Evolutionary conservation across 2,888 invertebrate genomes (phyloP).

Genomic region (Stomorhina lunata): DNA sequence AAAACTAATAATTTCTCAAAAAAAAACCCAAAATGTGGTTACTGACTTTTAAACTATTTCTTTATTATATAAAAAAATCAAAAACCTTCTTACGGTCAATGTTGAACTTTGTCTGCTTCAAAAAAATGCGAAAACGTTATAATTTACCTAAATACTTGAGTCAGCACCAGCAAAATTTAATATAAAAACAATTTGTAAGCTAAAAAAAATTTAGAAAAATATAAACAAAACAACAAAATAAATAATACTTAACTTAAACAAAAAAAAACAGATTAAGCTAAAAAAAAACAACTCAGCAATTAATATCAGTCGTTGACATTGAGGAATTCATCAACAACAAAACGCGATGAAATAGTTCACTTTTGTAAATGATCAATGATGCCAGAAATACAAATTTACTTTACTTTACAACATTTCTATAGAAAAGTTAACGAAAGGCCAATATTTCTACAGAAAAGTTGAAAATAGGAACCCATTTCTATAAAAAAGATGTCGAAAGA

Average conservation of each 20-base stretch:
- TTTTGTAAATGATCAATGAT: conserved; percentile 11
- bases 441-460: no score
- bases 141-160: conserved; percentile 36
- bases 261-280: conserved; percentile 27
- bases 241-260: conserved; percentile 23
- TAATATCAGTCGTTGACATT: conserved; percentile 62
- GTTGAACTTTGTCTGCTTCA: conserved; percentile 34
- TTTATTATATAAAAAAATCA: no score
- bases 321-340: conserved; percentile 55
- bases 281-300: conserved; percentile 59
- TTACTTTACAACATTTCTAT: no score
- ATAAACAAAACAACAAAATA: conserved; percentile 36
- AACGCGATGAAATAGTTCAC: background rate
- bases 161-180: conserved; percentile 45
- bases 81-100: conserved; percentile 53
- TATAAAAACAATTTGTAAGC: background rate
- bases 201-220: conserved; percentile 6
- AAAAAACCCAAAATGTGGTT: background rate
- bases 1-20: background rate
- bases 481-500: no score
- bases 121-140: background rate
- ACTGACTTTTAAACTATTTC: conserved; percentile 31
- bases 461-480: no score
- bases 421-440: no score
- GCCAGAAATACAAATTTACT: background rate